These are phyloP conservation scores for Psix sp. DNA, from an alignment of 1,140 invertebrate genomes.

Conservation along the genomic window DNA sequence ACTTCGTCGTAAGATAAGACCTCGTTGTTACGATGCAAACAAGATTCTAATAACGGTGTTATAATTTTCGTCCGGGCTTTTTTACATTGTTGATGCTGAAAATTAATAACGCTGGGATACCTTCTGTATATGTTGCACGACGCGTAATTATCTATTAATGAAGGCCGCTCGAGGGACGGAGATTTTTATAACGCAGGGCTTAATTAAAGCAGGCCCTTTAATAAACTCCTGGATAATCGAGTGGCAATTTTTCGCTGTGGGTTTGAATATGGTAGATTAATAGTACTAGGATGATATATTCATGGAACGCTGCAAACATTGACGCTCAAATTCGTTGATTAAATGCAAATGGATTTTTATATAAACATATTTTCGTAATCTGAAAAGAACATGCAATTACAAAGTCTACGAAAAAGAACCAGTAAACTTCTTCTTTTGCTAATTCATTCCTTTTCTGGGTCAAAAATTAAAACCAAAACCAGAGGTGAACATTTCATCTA, in stretches of 20 bases:
- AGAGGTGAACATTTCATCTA: too few species aligned
- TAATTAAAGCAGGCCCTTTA: slow-evolving; percentile 35
- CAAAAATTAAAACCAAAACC: too few species aligned
- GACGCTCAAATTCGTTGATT: too few species aligned
- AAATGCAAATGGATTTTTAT: too few species aligned
- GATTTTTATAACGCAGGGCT: slow-evolving; percentile 35
- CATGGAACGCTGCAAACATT: too few species aligned
- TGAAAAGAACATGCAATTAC: too few species aligned
- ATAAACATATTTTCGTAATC: too few species aligned
- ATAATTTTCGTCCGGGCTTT: slow-evolving; percentile 36
- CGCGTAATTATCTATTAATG: slow-evolving; percentile 48
- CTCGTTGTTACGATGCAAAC: slow-evolving; percentile 30
- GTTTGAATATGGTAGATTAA: slow-evolving; percentile 3
- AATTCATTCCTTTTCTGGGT: too few species aligned
- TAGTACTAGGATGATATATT: too few species aligned
- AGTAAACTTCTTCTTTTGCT: too few species aligned
- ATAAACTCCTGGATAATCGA: slow-evolving; percentile 15
- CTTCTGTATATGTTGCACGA: slow-evolving; percentile 8
- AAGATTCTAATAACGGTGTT: slow-evolving; percentile 43
- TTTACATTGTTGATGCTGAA: slow-evolving; percentile 25
- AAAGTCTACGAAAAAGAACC: too few species aligned
- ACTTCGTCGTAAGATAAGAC: slow-evolving; percentile 20
- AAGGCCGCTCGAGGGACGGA: slow-evolving; percentile 11
- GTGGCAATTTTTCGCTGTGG: slow-evolving; percentile 28
- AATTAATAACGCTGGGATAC: slow-evolving; percentile 33